Evolutionary conservation across 2,888 invertebrate species (phyloP), one percentile per base, ranked within the genome.

Genomic region (Metallyticus violacea): DNA sequence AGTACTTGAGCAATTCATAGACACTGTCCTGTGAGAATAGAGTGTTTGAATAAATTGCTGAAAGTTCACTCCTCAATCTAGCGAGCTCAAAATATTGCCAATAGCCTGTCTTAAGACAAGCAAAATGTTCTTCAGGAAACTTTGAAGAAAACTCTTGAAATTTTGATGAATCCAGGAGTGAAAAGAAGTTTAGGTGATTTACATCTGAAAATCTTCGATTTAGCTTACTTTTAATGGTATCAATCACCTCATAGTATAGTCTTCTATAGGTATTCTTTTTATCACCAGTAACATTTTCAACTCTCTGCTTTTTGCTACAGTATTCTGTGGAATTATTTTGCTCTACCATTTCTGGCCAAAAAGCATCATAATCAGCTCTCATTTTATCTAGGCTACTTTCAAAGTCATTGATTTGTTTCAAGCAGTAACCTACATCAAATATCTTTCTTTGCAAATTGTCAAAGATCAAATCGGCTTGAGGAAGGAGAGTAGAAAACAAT

Each of bases 401-500:
- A n/a, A n/a, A n/a, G n/a, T n/a, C n/a, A n/a, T n/a, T n/a, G 7
- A 76, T 29, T 22, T n/a, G 22, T 29, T 85, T 26, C 9, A 2
- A 77, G 77, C 85, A 85, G 85, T 28, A 85, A 26, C 85, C 78
- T 29, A 85, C n/a, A n/a, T n/a, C n/a, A n/a, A n/a, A n/a, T n/a
- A n/a, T n/a, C n/a, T n/a, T n/a, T n/a, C n/a, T n/a, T n/a, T n/a
- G n/a, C n/a, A n/a, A n/a, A n/a, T n/a, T n/a, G n/a, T n/a, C n/a
- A n/a, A n/a, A n/a, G n/a, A n/a, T n/a, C n/a, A n/a, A n/a, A n/a
- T 27, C 78, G n/a, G 78, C 77, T 27, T 77, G 29, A 4, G 85
- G 78, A 28, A 85, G 28, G n/a, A 78, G n/a, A 9, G 9, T 9
- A 28, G 27, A n/a, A 25, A 27, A 85, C 26, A 78, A 78, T 25